Base-by-base conservation (phyloP, 2,797 vertebrate genomes). In the Acipenser oxyrinchus region DNA sequence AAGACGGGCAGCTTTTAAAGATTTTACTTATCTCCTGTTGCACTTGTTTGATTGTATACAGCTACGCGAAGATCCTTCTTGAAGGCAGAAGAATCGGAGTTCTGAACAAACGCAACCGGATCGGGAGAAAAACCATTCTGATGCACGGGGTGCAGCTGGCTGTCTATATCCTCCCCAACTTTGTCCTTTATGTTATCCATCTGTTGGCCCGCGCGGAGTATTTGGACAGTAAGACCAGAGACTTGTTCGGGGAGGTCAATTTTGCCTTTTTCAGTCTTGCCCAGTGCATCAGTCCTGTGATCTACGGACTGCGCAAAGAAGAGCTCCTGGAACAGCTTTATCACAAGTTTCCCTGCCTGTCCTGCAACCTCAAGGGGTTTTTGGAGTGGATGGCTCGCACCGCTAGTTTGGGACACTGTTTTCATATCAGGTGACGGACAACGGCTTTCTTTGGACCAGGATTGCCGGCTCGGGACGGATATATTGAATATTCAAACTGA, bases 231-330 rank as follows among this genome's bases (percentile, higher is more conserved):
- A 65, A 64, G 1, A 78, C 82, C 18, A 87, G 86, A 4, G 86
- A 87, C 50, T 76, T 79, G 1, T 83, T 81, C 0, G 86, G 84
- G 0, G 86, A 88, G 23, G 72, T 87, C 0, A 66, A 72, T 15
- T 91, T 89, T 1, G 82, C 80, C 0, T 90, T 89, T 75, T 91
- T 90, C 76, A 90, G 86, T 52, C 48, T 90, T 77, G 88, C 88
- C 58, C 89, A 91, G 71, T 91, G 89, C 55, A 65, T 90, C 1
- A 87, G 88, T 18, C 88, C 89, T 0, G 76, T 90, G 0, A 74
- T 91, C 1, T 91, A 91, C 67, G 89, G 88, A 6, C 65, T 91
- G 77, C 85, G 88, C 6, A 91, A 89, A 77, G 88, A 91, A 71
- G 89, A 91, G 62, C 84, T 91, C 0, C 4, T 86, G 69, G 87